Evolutionary conservation across 2,797 vertebrate species (phyloP).

Genomic region (Enteromius thamalakanensis): DNA sequence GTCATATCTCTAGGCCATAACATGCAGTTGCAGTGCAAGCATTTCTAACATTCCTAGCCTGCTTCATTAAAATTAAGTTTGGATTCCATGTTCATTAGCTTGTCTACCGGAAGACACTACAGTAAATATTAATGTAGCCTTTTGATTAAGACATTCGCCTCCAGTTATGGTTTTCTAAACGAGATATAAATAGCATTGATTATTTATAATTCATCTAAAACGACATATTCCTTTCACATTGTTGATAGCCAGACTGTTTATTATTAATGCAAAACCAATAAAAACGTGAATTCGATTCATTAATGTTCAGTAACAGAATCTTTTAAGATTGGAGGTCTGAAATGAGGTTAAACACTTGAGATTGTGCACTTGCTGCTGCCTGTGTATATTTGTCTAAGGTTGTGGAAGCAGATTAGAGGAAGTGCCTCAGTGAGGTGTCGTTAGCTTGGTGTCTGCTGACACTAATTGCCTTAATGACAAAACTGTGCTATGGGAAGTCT

Average conservation of each 20-base stretch:
- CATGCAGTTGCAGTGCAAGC: not conserved
- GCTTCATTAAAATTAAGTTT: constrained; percentile 37
- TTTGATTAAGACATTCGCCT: constrained; percentile 12
- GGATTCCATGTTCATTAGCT: not conserved
- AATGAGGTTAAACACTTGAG: constrained; percentile 7
- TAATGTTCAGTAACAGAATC: constrained; percentile 1
- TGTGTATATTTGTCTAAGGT: constrained; percentile 42
- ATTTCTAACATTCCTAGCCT: constrained; percentile 19
- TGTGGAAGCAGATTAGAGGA: constrained; percentile 53
- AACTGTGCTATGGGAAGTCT: constrained; percentile 62
- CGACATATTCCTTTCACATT: constrained; percentile 1
- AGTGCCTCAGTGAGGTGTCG: constrained; percentile 58
- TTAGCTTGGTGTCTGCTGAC: constrained; percentile 63
- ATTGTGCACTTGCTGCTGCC: not conserved
- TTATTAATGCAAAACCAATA: constrained; percentile 23
- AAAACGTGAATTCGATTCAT: not conserved
- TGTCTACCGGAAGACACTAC: not conserved
- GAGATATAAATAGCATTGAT: constrained; percentile 26
- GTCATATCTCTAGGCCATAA: constrained; percentile 3
- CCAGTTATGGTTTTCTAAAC: constrained; percentile 7
- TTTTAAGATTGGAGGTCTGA: not conserved
- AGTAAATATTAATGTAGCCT: constrained; percentile 31
- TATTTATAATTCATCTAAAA: constrained; percentile 27
- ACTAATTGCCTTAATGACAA: constrained; percentile 72
- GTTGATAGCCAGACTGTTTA: constrained; percentile 4